Conservation (phyloP, 2,888 invertebrate genomes). For the Plagiodera versicolora region DNA sequence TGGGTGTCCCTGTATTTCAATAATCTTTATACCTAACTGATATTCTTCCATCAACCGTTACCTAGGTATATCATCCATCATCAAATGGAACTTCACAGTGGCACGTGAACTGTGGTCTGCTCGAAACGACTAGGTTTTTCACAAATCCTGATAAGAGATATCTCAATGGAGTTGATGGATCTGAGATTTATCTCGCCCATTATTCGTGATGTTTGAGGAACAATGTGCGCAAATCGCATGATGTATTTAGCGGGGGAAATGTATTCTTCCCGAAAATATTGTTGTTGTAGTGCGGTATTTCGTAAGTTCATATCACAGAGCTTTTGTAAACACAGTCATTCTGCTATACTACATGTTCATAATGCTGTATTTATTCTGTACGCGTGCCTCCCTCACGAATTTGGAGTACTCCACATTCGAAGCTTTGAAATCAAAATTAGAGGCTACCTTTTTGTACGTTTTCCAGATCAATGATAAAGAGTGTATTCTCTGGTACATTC, state of each 20-base stretch:
- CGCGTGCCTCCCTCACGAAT: neutral
- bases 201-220: slow-evolving; percentile 6
- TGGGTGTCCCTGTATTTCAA: too few species aligned
- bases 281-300: slow-evolving; percentile 9
- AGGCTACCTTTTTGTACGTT: too few species aligned
- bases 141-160: slow-evolving; percentile 22
- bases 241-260: neutral
- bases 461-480: neutral
- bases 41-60: too few species aligned
- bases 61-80: slow-evolving; percentile 12
- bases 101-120: slow-evolving; percentile 9
- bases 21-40: too few species aligned
- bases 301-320: slow-evolving; percentile 14
- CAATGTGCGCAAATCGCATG: slow-evolving; percentile 7
- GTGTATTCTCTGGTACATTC: neutral
- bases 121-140: slow-evolving; percentile 5
- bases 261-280: slow-evolving; percentile 1
- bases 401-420: neutral
- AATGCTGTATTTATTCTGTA: slow-evolving; percentile 8
- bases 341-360: too few species aligned
- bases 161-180: slow-evolving; percentile 14
- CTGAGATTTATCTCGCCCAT: neutral
- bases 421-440: too few species aligned
- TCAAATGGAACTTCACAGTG: neutral
- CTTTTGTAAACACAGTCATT: too few species aligned